phyloP scores from a whole-genome alignment of 1,140 invertebrate species.

The Drosophila prosaltans region DNA sequence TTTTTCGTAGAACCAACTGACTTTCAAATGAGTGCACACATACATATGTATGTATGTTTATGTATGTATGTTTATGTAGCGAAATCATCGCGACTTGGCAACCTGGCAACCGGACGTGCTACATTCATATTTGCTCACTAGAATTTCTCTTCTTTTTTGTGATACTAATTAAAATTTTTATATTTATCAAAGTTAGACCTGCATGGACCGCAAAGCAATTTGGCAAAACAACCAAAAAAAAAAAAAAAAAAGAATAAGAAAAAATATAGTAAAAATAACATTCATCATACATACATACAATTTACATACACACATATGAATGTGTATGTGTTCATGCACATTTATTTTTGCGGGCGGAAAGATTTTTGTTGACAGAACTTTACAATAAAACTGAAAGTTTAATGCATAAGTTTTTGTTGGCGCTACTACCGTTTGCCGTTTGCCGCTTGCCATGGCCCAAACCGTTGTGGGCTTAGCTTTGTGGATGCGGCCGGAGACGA shows the following conservation, averaged over 20 bases:
- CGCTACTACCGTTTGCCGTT: not conserved
- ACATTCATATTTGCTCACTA: conserved; percentile 46
- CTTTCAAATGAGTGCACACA: conserved; percentile 33
- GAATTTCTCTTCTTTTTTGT: conserved; percentile 23
- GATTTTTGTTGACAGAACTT: conserved; percentile 77
- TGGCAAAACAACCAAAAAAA: conserved; percentile 55
- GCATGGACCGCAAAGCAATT: conserved; percentile 57
- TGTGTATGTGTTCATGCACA: not conserved
- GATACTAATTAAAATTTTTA: conserved; percentile 73
- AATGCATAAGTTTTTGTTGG: conserved; percentile 67
- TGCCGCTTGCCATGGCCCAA: conserved; percentile 18
- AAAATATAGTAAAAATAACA: conserved; percentile 17
- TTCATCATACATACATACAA: not conserved
- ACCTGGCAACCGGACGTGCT: conserved; percentile 7
- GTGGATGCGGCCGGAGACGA: conserved; percentile 33
- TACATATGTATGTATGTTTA: not conserved
- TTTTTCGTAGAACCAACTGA: conserved; percentile 35
- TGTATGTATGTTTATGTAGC: no score
- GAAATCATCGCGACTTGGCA: not conserved
- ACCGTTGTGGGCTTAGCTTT: conserved; percentile 52
- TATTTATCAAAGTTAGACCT: conserved; percentile 67
- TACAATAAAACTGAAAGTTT: conserved; percentile 78
- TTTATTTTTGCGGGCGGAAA: conserved; percentile 58
- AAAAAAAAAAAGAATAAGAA: conserved; percentile 52
- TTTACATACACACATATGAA: not conserved